These are phyloP conservation scores for Sipha maydis DNA, from an alignment of 2,888 invertebrate genomes.

Conservation along the genomic window DNA sequence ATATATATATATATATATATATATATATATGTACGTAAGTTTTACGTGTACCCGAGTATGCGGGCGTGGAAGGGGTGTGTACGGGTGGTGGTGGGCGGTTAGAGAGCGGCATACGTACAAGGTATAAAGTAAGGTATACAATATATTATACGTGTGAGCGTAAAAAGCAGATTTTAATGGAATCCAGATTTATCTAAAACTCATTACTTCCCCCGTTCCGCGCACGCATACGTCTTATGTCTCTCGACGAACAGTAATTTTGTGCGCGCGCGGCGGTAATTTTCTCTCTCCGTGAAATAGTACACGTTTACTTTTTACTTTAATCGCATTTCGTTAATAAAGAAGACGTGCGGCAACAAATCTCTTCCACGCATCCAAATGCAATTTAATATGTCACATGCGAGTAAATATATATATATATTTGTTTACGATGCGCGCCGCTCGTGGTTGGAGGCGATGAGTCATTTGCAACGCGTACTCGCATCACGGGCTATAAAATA, in stretches of 20 bases:
- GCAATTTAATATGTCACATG: conserved; percentile 25
- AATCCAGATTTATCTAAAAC: conserved; percentile 24
- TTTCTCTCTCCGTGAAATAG: neutral
- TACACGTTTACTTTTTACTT: conserved; percentile 10
- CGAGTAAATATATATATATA: too few species aligned
- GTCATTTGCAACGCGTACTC: too few species aligned
- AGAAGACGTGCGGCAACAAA: neutral
- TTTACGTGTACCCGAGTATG: too few species aligned
- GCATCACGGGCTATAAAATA: too few species aligned
- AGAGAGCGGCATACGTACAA: too few species aligned
- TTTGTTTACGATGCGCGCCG: too few species aligned
- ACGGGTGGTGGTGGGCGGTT: too few species aligned
- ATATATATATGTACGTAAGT: too few species aligned
- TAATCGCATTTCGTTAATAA: conserved; percentile 15
- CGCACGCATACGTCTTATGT: neutral
- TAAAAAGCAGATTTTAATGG: neutral
- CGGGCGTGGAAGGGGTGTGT: too few species aligned
- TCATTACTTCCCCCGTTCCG: neutral
- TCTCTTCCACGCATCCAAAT: conserved; percentile 9
- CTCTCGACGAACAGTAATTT: neutral
- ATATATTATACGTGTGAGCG: neutral
- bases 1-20: too few species aligned
- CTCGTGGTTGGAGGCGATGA: too few species aligned
- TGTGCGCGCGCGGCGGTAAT: neutral
- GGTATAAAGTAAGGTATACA: neutral